phyloP scores from a whole-genome alignment of 2,113 vertebrate species.

The Glaucidium brasilianum region DNA sequence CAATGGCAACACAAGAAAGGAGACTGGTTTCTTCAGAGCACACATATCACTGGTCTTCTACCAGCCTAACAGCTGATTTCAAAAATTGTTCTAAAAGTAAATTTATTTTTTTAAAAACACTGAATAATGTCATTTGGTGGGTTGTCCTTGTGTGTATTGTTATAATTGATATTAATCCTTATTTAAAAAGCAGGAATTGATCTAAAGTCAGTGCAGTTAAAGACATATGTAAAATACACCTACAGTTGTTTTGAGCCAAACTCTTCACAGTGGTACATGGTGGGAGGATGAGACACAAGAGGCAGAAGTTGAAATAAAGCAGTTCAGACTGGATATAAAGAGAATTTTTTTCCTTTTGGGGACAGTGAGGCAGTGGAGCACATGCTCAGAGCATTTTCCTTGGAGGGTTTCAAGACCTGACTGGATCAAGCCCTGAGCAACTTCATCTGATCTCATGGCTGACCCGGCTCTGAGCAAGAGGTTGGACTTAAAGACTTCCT shows the following conservation, averaged over 20 bases:
- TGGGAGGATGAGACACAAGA: background rate
- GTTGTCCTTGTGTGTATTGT: background rate
- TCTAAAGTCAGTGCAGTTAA: background rate
- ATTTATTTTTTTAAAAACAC: background rate
- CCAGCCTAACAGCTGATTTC: background rate
- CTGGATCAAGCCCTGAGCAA: background rate
- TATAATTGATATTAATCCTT: background rate
- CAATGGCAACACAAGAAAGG: background rate
- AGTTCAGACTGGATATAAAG: background rate
- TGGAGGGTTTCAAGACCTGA: background rate
- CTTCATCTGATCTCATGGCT: background rate
- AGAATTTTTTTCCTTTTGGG: background rate
- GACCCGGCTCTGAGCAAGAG: background rate
- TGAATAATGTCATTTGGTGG: background rate
- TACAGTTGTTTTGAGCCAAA: background rate
- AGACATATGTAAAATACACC: background rate
- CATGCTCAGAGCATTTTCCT: background rate
- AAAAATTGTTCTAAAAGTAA: background rate
- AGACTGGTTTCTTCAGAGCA: background rate
- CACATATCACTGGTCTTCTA: accelerated
- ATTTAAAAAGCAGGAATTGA: background rate
- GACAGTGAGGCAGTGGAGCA: background rate
- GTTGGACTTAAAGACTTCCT: background rate
- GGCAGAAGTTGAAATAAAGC: background rate
- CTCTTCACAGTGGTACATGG: accelerated